Percentiles rank a stretch among this genome's conserved stretches.
phyloP scores from a whole-genome alignment of 1,140 invertebrate genomes.

The Pseudomyrmex sp. region DNA sequence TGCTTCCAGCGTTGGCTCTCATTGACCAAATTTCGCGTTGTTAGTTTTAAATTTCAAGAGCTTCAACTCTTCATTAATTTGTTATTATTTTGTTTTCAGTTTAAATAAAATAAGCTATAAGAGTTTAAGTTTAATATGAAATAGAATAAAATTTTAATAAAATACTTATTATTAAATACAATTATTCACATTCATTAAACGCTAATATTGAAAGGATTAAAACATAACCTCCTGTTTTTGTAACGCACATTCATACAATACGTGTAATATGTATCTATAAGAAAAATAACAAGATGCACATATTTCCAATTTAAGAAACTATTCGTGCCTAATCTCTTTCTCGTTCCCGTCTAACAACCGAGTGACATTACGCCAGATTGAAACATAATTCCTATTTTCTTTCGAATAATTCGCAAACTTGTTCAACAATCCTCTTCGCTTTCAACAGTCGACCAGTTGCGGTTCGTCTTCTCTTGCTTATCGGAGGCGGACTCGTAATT shows the following conservation, averaged over 20 bases:
- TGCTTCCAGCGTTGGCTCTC: too few species aligned
- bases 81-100: too few species aligned
- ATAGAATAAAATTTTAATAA: too few species aligned
- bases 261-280: neutral
- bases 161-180: too few species aligned
- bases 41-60: too few species aligned
- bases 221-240: too few species aligned
- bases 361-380: slow-evolving; percentile 32
- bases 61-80: too few species aligned
- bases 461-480: neutral
- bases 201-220: neutral
- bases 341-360: slow-evolving; percentile 32
- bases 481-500: slow-evolving; percentile 52
- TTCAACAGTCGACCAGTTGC: slow-evolving; percentile 33
- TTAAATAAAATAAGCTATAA: too few species aligned
- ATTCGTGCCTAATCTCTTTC: slow-evolving; percentile 40
- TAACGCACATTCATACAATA: neutral
- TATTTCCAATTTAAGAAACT: neutral
- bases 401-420: slow-evolving; percentile 54
- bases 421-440: slow-evolving; percentile 44
- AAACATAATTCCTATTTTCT: slow-evolving; percentile 52
- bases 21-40: too few species aligned
- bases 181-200: too few species aligned
- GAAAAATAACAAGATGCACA: neutral
- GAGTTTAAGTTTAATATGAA: too few species aligned